phyloP scores from a whole-genome alignment of 2,113 vertebrate genomes.

The Eptesicus fuscus region DNA sequence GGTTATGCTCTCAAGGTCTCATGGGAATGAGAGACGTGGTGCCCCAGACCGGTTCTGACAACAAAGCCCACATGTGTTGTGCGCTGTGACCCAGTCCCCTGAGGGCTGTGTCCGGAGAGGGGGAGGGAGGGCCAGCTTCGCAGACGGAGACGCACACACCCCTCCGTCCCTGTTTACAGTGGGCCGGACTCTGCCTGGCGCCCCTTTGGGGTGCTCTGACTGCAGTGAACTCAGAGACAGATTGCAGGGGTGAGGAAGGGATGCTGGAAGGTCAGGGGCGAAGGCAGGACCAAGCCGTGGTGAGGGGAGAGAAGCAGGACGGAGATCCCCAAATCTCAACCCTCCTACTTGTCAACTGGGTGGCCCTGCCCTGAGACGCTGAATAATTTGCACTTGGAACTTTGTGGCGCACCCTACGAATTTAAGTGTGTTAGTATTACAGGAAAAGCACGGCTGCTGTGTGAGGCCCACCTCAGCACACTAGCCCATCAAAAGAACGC shows the following conservation, averaged over 20 bases:
- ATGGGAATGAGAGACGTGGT: not conserved
- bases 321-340: not conserved
- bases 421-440: not conserved
- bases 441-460: not conserved
- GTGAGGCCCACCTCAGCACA: not conserved
- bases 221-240: not conserved
- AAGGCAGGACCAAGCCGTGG: not conserved
- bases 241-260: rapidly evolving
- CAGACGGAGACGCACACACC: rapidly evolving
- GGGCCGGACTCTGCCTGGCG: rapidly evolving
- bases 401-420: not conserved
- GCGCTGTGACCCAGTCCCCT: not conserved
- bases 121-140: rapidly evolving
- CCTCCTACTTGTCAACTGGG: not conserved
- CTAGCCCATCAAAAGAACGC: not conserved
- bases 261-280: not conserved
- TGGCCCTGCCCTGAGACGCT: not conserved
- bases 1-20: not conserved
- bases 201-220: not conserved
- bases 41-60: not conserved
- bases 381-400: not conserved
- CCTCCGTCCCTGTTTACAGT: too few relatives aligned
- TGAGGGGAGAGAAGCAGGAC: rapidly evolving
- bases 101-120: not conserved
- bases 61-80: not conserved